phyloP scores from a whole-genome alignment of 2,113 vertebrate species.

The Spheniscus mendiculus region DNA sequence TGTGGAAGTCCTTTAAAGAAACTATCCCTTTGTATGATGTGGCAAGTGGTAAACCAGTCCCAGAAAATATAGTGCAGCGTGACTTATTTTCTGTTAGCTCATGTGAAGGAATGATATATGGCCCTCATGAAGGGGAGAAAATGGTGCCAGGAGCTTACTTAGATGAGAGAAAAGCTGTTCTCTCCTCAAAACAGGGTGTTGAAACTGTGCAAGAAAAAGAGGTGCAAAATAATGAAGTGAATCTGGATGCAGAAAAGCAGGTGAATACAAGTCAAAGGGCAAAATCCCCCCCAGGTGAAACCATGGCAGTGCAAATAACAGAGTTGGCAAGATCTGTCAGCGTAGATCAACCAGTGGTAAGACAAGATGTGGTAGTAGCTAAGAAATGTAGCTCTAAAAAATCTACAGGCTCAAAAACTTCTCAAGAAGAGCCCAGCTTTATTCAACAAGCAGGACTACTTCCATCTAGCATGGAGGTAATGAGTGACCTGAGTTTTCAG shows the following conservation, averaged over 20 bases:
- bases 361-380: neutral
- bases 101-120: slow-evolving; percentile 48
- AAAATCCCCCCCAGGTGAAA: neutral
- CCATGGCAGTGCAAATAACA: slow-evolving; percentile 7
- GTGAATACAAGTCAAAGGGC: neutral
- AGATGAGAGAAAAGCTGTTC: slow-evolving; percentile 41
- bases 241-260: slow-evolving; percentile 30
- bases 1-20: slow-evolving; percentile 73
- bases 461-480: slow-evolving; percentile 39
- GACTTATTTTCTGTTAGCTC: slow-evolving; percentile 52
- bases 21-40: slow-evolving; percentile 60
- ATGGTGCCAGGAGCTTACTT: slow-evolving; percentile 9
- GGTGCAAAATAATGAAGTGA: neutral
- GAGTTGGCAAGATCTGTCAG: neutral
- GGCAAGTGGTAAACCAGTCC: slow-evolving; percentile 34
- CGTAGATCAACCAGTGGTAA: neutral
- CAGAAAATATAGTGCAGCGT: slow-evolving; percentile 25
- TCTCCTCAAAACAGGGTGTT: neutral
- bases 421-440: slow-evolving; percentile 14
- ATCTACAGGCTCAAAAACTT: neutral
- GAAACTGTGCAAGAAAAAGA: slow-evolving; percentile 43
- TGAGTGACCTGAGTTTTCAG: slow-evolving; percentile 17
- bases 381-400: slow-evolving; percentile 50
- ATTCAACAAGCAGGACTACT: slow-evolving; percentile 27
- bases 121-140: slow-evolving; percentile 13